Conservation (phyloP, 2,888 invertebrate species). For the Plusia festucae region DNA sequence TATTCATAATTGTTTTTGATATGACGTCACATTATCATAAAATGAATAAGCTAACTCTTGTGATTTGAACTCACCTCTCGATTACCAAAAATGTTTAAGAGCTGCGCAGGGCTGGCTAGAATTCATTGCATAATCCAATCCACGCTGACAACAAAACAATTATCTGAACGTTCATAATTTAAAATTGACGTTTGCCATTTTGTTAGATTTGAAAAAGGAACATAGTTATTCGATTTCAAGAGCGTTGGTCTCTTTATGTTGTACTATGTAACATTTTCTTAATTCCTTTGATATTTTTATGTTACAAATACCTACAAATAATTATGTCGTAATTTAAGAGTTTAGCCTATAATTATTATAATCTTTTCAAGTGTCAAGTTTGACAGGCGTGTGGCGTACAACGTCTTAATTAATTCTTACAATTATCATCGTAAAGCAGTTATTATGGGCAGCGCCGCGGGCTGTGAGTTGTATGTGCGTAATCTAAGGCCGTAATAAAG, state of each 20-base stretch:
- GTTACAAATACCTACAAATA: neutral
- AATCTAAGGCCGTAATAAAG: conserved; percentile 1
- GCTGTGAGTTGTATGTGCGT: neutral
- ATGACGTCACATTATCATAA: too few species aligned
- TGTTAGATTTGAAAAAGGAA: neutral
- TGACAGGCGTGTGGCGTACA: conserved; percentile 1
- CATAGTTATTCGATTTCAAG: neutral
- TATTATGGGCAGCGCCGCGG: conserved; percentile 7
- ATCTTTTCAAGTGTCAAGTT: conserved; percentile 4
- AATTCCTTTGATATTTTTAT: neutral
- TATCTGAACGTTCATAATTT: neutral
- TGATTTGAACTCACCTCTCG: too few species aligned
- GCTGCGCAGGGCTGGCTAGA: neutral
- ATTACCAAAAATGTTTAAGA: too few species aligned
- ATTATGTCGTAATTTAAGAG: conserved; percentile 5
- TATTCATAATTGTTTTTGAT: too few species aligned
- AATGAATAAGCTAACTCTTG: too few species aligned
- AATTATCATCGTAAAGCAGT: conserved; percentile 1
- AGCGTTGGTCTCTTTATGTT: neutral
- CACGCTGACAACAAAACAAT: neutral
- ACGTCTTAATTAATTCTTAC: conserved; percentile 7
- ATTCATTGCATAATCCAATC: neutral
- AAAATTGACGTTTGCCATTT: conserved; percentile 4
- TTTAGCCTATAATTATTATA: conserved; percentile 5
- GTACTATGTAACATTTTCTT: neutral